phyloP scores from a whole-genome alignment of 2,888 invertebrate species.

The Pemphredon lugubris region DNA sequence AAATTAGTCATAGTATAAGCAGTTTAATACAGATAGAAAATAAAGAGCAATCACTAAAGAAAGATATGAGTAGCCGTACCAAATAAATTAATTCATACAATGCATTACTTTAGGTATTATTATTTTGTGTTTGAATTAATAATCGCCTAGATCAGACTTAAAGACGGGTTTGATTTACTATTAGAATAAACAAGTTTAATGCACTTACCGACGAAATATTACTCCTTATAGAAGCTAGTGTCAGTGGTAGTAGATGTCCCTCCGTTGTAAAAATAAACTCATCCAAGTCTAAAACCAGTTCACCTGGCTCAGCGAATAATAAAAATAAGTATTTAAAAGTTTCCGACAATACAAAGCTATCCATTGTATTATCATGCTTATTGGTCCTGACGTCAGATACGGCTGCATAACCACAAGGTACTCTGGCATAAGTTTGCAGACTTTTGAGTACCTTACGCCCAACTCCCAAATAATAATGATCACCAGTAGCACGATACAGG shows the following conservation, averaged over 20 bases:
- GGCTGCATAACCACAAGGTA: constrained; percentile 98
- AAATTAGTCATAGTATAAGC: too few species aligned
- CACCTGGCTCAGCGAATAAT: constrained; percentile 93
- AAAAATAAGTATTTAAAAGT: constrained; percentile 98
- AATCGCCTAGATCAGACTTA: too few species aligned
- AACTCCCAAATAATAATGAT: constrained; percentile 96
- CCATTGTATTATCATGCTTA: constrained; percentile 97
- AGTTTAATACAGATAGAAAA: too few species aligned
- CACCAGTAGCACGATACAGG: constrained; percentile 96
- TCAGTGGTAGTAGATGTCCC: constrained; percentile 96
- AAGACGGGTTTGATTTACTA: too few species aligned
- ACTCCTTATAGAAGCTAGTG: constrained; percentile 86
- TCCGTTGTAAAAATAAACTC: constrained; percentile 96
- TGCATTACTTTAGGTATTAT: too few species aligned
- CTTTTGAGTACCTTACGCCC: constrained; percentile 94
- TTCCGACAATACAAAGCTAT: constrained; percentile 98
- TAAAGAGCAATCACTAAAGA: too few species aligned
- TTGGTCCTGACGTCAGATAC: constrained; percentile 97
- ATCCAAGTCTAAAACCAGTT: constrained; percentile 91
- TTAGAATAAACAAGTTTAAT: too few species aligned
- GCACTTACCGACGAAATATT: constrained; percentile 82
- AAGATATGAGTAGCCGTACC: neutral
- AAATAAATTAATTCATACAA: constrained; percentile 25
- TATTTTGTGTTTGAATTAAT: too few species aligned
- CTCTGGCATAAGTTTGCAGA: constrained; percentile 93